phyloP scores from a whole-genome alignment of 2,888 invertebrate genomes.

The Drosophila atroscutellata region DNA sequence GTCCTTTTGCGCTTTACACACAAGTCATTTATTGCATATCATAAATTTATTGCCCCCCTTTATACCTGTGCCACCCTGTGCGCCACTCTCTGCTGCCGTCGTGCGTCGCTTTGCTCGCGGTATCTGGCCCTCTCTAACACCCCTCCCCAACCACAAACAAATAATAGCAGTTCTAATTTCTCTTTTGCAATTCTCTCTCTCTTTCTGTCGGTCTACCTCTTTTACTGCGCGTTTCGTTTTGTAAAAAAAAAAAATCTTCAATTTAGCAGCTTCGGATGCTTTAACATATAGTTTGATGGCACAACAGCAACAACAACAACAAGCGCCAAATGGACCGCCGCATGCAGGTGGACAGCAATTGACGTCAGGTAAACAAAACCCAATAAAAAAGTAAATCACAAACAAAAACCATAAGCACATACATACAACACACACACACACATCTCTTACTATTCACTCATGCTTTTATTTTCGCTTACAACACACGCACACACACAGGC shows the following conservation, averaged over 20 bases:
- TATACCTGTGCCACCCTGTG: neutral
- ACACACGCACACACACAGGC: conserved; percentile 39
- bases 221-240: conserved; percentile 19
- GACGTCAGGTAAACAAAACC: conserved; percentile 77
- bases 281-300: conserved; percentile 85
- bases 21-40: conserved; percentile 6
- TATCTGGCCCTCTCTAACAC: conserved; percentile 18
- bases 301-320: conserved; percentile 74
- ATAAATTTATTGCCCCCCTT: neutral
- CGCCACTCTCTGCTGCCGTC: conserved; percentile 29
- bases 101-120: conserved; percentile 55
- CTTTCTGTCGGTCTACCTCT: conserved; percentile 11
- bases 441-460: conserved; percentile 7
- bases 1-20: conserved; percentile 24
- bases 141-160: conserved; percentile 6
- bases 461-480: neutral
- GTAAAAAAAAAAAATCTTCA: conserved; percentile 25
- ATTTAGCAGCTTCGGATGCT: conserved; percentile 83
- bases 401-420: conserved; percentile 16
- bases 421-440: conserved; percentile 5
- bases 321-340: conserved; percentile 82
- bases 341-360: conserved; percentile 80
- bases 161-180: conserved; percentile 45
- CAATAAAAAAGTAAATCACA: conserved; percentile 26
- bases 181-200: conserved; percentile 50